A percentile compares a stretch with the other conserved stretches of the same genome.
Conservation (phyloP, 1,140 invertebrate species). For the Heterodera schachtii region DNA sequence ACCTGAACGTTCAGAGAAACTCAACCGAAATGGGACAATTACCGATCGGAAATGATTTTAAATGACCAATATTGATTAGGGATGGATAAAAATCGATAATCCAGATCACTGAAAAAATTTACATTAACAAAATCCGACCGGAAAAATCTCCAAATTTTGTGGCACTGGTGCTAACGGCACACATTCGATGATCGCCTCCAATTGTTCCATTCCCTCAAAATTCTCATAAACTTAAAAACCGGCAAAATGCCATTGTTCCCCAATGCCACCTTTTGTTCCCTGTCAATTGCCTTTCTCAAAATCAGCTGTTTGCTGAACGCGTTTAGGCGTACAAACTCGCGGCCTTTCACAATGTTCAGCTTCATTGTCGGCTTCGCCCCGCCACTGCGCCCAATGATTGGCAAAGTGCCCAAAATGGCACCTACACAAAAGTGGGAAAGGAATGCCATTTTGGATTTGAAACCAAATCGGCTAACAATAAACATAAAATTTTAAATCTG, state of each 20-base stretch:
- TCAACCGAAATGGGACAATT: too few relatives aligned
- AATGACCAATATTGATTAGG: conserved; percentile 10
- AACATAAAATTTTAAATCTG: background rate
- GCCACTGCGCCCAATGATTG: conserved; percentile 33
- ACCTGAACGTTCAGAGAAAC: background rate
- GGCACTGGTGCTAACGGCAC: conserved; percentile 30
- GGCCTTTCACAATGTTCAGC: conserved; percentile 32
- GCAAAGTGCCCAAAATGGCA: conserved; percentile 33
- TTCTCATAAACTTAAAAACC: too few relatives aligned
- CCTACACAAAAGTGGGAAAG: conserved; percentile 34
- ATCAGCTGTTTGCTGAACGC: conserved; percentile 39
- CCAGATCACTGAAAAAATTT: too few relatives aligned
- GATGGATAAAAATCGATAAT: background rate
- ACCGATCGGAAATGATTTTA: background rate
- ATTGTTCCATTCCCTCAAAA: conserved; percentile 42
- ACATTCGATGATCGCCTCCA: conserved; percentile 55
- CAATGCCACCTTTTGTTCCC: conserved; percentile 34
- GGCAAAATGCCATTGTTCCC: background rate
- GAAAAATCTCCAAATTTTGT: background rate
- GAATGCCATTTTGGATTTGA: conserved; percentile 5
- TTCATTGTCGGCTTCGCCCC: conserved; percentile 34
- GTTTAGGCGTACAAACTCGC: conserved; percentile 44
- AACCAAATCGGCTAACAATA: background rate
- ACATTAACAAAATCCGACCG: background rate
- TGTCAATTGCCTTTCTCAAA: conserved; percentile 44